Evolutionary conservation across 2,888 invertebrate species (phyloP), one percentile per base, ranked within the genome.

Genomic region (Aproaerema taeniolella): DNA sequence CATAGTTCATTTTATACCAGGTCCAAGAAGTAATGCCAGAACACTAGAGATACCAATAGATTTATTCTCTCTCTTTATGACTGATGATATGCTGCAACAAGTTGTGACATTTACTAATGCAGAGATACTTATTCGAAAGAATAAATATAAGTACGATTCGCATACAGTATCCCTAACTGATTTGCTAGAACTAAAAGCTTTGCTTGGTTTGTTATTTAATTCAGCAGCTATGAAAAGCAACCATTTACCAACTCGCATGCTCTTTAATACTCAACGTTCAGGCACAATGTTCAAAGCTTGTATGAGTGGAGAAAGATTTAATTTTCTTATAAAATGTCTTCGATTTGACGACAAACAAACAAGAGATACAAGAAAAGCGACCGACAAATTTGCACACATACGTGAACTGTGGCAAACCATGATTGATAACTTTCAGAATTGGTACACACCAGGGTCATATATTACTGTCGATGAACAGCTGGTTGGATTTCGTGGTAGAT

Each of bases 401-500:
- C 33, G 33, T 33, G 33, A 33, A 6, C 24, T 33, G 33, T 10
- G 37, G 14, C 11, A 38, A 13, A 2, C 13, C 16, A 16, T 26
- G 16, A 39, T 17, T 17, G 12, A 13, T 28, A 10, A 9, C 29
- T 36, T 9, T 33, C 33, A 33, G 9, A 13, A 33, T 28, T 38
- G 17, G 6, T 30, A 30, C 30, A 10, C 3, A 11, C 30, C 30
- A 12, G 30, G 30, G 9, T 30, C 30, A 3, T 30, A 30, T 9
- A 2, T 30, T 25, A 34, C 34, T 2, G 4, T 25, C 4, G 25
- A 34, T 9, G 34, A 34, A 34, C 7, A 13, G 25, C 14, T 34
- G 8, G 1, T 25, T 9, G 25, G 25, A 2, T 39, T 43, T 15
- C n/a, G 43, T 31, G 43, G 43, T 10, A 20, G 41, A 26, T 41